Evolutionary conservation across 2,113 vertebrate species (phyloP).

Genomic region (Pelmatolapia mariae): DNA sequence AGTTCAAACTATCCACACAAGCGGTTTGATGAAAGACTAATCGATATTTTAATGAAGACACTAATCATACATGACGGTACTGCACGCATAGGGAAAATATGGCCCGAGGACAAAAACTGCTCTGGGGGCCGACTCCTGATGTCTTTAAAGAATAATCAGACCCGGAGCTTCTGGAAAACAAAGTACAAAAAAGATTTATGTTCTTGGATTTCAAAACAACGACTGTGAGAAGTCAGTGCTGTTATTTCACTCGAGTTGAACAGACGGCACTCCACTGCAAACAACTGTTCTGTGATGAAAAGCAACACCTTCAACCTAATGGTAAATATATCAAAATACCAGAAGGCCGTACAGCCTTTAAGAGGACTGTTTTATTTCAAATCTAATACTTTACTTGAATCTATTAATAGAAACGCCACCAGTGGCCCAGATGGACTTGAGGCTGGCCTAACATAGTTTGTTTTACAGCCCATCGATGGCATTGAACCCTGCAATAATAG

Average conservation of each 20-base stretch:
- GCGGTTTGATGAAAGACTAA: not conserved
- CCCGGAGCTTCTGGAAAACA: not conserved
- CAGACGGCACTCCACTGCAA: not conserved
- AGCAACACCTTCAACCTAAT: not conserved
- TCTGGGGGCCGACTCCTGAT: rapidly evolving
- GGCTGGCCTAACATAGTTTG: not conserved
- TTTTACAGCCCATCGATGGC: not conserved
- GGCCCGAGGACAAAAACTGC: not conserved
- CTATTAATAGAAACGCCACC: not conserved
- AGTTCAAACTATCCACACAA: not conserved
- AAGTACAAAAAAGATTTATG: not conserved
- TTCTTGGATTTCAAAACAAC: not conserved
- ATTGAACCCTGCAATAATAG: not conserved
- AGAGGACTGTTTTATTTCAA: not conserved
- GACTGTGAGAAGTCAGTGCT: not conserved
- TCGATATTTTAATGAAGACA: not conserved
- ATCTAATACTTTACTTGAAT: not conserved
- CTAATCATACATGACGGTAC: rapidly evolving
- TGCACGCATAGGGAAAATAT: not conserved
- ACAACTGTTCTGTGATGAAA: not conserved
- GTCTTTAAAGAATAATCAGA: rapidly evolving
- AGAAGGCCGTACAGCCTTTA: rapidly evolving
- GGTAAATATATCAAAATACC: not conserved
- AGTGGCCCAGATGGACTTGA: not conserved
- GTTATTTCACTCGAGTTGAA: not conserved